Percentiles rank a stretch among this genome's conserved stretches.
Conservation (phyloP, 2,797 vertebrate genomes). For the Trematomus bernacchii region DNA sequence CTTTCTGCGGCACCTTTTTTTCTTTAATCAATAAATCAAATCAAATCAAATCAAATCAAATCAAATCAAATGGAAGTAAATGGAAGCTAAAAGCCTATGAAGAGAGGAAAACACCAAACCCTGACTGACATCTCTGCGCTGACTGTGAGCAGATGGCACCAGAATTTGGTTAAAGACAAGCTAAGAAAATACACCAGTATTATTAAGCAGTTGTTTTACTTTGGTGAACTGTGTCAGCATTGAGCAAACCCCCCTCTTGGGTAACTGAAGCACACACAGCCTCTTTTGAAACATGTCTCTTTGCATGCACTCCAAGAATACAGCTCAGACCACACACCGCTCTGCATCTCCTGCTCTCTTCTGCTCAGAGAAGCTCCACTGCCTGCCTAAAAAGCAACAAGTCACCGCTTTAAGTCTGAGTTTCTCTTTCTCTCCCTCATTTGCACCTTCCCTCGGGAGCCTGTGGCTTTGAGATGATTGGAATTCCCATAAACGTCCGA, state of each 20-base stretch:
- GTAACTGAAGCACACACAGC: constrained; percentile 30
- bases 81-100: background rate
- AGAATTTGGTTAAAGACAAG: constrained; percentile 7
- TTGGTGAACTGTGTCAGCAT: constrained; percentile 38
- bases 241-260: constrained; percentile 32
- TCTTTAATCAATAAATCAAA: background rate
- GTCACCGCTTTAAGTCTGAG: constrained; percentile 37
- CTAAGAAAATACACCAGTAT: constrained; percentile 8
- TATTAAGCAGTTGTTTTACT: constrained; percentile 19
- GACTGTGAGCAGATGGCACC: constrained; percentile 13
- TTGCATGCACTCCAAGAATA: constrained; percentile 31
- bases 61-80: too few relatives aligned
- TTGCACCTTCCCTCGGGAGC: constrained; percentile 51
- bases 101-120: background rate
- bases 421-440: constrained; percentile 39
- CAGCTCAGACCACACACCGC: constrained; percentile 53
- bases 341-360: constrained; percentile 37
- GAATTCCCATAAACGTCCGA: constrained; percentile 76
- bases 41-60: too few relatives aligned
- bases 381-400: constrained; percentile 43
- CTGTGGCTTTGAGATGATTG: constrained; percentile 63
- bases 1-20: background rate
- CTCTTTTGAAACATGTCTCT: constrained; percentile 29
- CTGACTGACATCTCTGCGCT: constrained; percentile 1
- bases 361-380: constrained; percentile 11